phyloP scores from a whole-genome alignment of 1,140 invertebrate species.

The Formica exsecta region DNA sequence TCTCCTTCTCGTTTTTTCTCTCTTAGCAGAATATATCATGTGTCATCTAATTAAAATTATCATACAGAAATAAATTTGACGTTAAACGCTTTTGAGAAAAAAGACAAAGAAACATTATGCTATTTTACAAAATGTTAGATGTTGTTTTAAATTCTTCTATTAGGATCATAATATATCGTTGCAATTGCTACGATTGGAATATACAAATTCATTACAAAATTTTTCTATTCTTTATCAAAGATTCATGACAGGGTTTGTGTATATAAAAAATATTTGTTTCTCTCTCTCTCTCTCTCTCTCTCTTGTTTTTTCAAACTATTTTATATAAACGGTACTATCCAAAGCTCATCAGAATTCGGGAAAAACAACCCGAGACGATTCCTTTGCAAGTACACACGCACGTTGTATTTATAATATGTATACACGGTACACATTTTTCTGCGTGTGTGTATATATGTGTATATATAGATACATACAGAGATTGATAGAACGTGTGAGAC shows the following conservation, averaged over 20 bases:
- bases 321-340: conserved; percentile 9
- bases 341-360: conserved; percentile 45
- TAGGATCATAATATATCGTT: conserved; percentile 10
- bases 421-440: conserved; percentile 68
- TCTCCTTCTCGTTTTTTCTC: background rate
- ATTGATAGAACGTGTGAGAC: conserved; percentile 78
- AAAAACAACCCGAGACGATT: conserved; percentile 29
- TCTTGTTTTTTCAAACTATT: conserved; percentile 7
- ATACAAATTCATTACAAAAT: background rate
- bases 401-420: conserved; percentile 73
- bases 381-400: conserved; percentile 55
- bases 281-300: background rate
- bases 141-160: background rate
- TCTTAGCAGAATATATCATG: conserved; percentile 5
- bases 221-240: background rate
- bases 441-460: conserved; percentile 72
- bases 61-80: background rate
- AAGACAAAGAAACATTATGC: background rate
- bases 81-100: background rate
- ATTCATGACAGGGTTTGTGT: too few species aligned
- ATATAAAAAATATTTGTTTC: background rate
- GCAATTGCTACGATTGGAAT: background rate
- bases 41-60: background rate
- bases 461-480: conserved; percentile 77
- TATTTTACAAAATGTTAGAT: background rate